Conservation (phyloP, 2,113 vertebrate genomes). For the Cinclus mexicanus region DNA sequence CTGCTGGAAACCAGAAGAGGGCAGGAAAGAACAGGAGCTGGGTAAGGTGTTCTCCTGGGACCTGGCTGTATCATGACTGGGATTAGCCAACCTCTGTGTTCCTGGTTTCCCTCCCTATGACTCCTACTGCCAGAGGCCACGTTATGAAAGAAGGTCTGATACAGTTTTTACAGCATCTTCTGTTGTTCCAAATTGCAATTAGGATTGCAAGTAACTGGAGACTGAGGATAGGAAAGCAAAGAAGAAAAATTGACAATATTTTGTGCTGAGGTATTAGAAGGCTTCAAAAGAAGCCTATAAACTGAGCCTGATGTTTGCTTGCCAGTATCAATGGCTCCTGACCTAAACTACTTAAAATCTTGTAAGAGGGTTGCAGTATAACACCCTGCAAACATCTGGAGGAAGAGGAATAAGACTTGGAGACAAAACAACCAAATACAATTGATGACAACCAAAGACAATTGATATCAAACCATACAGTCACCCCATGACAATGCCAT, state of each 20-base stretch:
- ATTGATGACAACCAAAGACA: not conserved
- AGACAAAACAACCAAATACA: not conserved
- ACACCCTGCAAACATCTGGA: not conserved
- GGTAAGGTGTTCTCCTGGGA: not conserved
- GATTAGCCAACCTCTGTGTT: not conserved
- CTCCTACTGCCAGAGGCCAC: not conserved
- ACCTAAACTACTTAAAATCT: not conserved
- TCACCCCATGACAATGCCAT: not conserved
- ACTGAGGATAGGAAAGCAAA: not conserved
- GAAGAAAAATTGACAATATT: accelerated
- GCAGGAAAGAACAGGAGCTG: not conserved
- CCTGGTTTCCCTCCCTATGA: not conserved
- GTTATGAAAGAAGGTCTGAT: not conserved
- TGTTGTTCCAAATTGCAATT: not conserved
- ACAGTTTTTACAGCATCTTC: not conserved
- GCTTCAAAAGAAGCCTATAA: not conserved
- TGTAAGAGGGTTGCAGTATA: not conserved
- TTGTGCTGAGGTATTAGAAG: not conserved
- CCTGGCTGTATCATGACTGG: accelerated
- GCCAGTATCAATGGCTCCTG: not conserved
- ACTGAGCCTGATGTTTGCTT: not conserved
- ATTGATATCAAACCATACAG: not conserved
- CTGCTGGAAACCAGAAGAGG: not conserved
- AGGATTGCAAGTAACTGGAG: not conserved
- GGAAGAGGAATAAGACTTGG: not conserved